Evolutionary conservation across 2,888 invertebrate species (phyloP).

Genomic region (Carterocephalus palaemon): DNA sequence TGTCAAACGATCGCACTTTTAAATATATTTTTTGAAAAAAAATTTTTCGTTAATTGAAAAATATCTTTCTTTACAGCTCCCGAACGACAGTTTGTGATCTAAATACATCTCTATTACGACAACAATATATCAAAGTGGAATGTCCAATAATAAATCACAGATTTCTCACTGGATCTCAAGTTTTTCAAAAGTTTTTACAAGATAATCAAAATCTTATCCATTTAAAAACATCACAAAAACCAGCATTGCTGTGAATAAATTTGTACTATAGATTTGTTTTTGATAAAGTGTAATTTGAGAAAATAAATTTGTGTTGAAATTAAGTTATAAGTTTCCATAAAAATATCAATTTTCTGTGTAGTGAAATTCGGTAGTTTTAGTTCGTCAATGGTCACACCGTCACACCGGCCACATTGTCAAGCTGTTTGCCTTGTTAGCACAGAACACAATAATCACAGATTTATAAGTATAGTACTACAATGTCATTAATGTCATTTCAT

Average conservation of each 20-base stretch:
- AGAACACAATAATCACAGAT: too few species aligned
- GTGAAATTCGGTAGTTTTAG: too few species aligned
- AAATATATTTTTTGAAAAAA: too few species aligned
- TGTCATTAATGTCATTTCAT: too few species aligned
- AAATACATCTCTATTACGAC: constrained; percentile 2
- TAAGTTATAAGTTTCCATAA: constrained; percentile 4
- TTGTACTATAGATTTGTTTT: constrained; percentile 27
- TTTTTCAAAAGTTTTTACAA: constrained; percentile 56
- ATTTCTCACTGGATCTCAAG: constrained; percentile 58
- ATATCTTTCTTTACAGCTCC: constrained; percentile 7
- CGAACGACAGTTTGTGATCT: constrained; percentile 5
- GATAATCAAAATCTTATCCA: constrained; percentile 42
- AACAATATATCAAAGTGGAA: constrained; percentile 13
- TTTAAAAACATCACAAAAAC: constrained; percentile 24
- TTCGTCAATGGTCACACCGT: too few species aligned
- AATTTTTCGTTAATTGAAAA: background rate
- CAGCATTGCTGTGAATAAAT: constrained; percentile 32
- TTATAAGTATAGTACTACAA: too few species aligned
- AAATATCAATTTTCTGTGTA: too few species aligned
- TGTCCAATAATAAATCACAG: constrained; percentile 36
- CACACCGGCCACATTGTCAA: too few species aligned
- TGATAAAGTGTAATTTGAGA: constrained; percentile 12
- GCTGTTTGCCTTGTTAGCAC: too few species aligned
- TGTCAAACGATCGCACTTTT: too few species aligned
- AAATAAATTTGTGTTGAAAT: constrained; percentile 27